Conservation (phyloP, 1,140 invertebrate genomes). For the Drosophila arawakana region DNA sequence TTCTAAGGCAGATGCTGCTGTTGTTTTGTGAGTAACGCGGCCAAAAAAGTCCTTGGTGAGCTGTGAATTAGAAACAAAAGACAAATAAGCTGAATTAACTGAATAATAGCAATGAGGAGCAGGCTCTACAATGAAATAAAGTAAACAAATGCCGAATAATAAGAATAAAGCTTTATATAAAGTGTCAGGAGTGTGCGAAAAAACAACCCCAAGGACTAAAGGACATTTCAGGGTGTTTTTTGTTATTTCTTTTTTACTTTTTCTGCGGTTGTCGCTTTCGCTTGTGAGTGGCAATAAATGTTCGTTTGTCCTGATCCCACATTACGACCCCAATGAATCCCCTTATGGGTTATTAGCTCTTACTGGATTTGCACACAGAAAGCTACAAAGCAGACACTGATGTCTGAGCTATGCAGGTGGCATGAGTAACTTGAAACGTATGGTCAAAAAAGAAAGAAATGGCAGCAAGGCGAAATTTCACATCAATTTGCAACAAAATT, state of each 20-base stretch:
- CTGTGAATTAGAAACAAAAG: constrained; percentile 29
- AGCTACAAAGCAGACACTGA: constrained; percentile 1
- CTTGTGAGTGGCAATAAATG: constrained; percentile 74
- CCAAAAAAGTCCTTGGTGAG: constrained; percentile 89
- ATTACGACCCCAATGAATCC: constrained; percentile 79
- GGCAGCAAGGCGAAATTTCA: constrained; percentile 49
- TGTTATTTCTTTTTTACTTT: background rate
- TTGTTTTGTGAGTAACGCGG: constrained; percentile 85
- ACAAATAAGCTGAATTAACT: constrained; percentile 8
- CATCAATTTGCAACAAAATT: constrained; percentile 72
- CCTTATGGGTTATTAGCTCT: constrained; percentile 83
- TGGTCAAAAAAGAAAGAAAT: background rate
- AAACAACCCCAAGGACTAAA: constrained; percentile 41
- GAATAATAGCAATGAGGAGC: constrained; percentile 4
- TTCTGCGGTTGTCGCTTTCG: constrained; percentile 53
- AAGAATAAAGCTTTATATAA: constrained; percentile 32
- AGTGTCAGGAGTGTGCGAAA: constrained; percentile 6
- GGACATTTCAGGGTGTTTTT: constrained; percentile 9
- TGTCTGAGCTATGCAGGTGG: background rate
- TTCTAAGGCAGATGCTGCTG: constrained; percentile 63
- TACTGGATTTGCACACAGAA: constrained; percentile 51
- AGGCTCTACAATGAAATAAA: constrained; percentile 7
- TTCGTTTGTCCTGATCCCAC: constrained; percentile 74
- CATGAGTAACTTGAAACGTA: constrained; percentile 4
- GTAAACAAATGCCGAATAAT: constrained; percentile 10